phyloP scores from a whole-genome alignment of 2,797 vertebrate genomes.

The Scomberomorus guttatus region DNA sequence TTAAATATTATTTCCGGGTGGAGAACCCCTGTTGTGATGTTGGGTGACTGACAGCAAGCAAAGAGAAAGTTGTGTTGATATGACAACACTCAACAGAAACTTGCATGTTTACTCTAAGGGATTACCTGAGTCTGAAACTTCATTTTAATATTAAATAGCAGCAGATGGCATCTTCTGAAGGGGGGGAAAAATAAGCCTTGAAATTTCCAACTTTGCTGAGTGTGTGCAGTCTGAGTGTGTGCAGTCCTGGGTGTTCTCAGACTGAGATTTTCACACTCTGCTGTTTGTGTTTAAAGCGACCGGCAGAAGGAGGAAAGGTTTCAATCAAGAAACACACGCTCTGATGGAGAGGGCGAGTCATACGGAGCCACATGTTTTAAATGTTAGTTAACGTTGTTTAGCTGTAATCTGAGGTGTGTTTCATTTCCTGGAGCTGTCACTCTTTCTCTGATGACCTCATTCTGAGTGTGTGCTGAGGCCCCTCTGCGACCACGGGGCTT shows the following conservation, averaged over 20 bases:
- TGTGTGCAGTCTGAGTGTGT: constrained; percentile 10
- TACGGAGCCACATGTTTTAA: constrained; percentile 66
- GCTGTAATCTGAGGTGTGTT: constrained; percentile 81
- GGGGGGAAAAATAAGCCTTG: constrained; percentile 39
- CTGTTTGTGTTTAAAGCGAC: constrained; percentile 55
- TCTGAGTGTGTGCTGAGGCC: constrained; percentile 37
- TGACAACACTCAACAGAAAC: constrained; percentile 47
- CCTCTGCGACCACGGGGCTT: constrained; percentile 50
- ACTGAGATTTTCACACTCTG: constrained; percentile 54
- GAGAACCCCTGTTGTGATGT: constrained; percentile 39
- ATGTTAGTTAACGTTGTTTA: constrained; percentile 72
- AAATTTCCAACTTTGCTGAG: constrained; percentile 25
- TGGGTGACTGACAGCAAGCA: constrained; percentile 24
- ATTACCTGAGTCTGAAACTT: constrained; percentile 50
- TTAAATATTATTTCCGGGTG: constrained; percentile 31
- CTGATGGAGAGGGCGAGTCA: constrained; percentile 15
- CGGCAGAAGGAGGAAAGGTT: constrained; percentile 48
- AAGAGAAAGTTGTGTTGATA: constrained; percentile 24
- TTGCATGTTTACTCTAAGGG: constrained; percentile 42
- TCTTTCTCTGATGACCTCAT: constrained; percentile 74
- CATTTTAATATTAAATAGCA: constrained; percentile 70
- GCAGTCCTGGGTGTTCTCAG: constrained; percentile 37
- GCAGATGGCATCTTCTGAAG: constrained; percentile 60
- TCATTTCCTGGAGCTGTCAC: constrained; percentile 81
- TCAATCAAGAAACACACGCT: constrained; percentile 39